Evolutionary conservation across 2,113 vertebrate species (phyloP).

Genomic region (Myxocyprinus asiaticus): DNA sequence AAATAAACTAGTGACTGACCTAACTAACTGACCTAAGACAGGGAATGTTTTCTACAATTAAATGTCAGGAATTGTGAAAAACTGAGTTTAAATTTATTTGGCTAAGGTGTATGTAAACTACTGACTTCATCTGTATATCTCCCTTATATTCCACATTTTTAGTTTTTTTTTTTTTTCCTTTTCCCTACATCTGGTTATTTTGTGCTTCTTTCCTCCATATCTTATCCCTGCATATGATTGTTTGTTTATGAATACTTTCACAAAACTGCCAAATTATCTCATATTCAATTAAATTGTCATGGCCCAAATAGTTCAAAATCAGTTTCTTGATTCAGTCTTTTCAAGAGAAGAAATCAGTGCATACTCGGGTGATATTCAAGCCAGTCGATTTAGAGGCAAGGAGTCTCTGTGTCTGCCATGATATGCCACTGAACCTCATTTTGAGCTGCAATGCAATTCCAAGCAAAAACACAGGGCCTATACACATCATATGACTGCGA

Average conservation of each 20-base stretch:
- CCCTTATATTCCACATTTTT: too few relatives aligned
- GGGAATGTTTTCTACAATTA: too few relatives aligned
- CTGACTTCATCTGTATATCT: too few relatives aligned
- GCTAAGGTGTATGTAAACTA: too few relatives aligned
- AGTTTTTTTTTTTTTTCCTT: background rate
- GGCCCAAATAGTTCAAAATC: slow-evolving; percentile 65
- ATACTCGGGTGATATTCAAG: slow-evolving; percentile 16
- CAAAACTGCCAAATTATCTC: slow-evolving; percentile 43
- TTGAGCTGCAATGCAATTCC: background rate
- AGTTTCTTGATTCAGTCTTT: slow-evolving; percentile 4
- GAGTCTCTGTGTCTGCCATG: background rate
- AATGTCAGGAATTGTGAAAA: too few relatives aligned
- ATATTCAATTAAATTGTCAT: slow-evolving; percentile 73
- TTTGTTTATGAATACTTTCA: slow-evolving; percentile 57
- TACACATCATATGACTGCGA: slow-evolving; percentile 29
- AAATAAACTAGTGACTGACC: too few relatives aligned
- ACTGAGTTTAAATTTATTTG: too few relatives aligned
- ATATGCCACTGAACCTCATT: slow-evolving; percentile 31
- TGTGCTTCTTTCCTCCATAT: slow-evolving; percentile 24
- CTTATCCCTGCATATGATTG: slow-evolving; percentile 7
- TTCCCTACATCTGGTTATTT: background rate
- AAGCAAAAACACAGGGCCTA: slow-evolving; percentile 37
- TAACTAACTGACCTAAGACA: too few relatives aligned
- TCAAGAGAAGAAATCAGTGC: slow-evolving; percentile 32
- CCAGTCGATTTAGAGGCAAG: too few relatives aligned